Conservation (phyloP, 23 tunicate genomes). For the Styela clava region DNA sequence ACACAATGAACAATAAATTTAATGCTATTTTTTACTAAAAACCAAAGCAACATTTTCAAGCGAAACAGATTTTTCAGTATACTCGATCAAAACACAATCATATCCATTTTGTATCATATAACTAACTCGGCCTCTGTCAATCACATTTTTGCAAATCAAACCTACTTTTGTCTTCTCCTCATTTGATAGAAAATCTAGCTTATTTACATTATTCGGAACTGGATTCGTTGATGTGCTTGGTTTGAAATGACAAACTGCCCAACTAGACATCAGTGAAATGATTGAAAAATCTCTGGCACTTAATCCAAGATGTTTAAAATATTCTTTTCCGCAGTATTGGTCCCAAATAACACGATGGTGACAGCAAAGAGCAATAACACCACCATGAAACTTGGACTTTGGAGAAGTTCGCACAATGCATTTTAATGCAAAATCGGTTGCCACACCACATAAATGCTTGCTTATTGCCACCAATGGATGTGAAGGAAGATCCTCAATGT, state of each 20-base stretch:
- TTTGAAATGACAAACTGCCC: conserved; percentile 26
- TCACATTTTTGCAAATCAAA: neutral
- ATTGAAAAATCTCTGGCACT: conserved; percentile 25
- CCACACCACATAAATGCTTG: conserved; percentile 22
- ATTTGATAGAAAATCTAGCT: neutral
- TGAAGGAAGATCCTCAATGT: neutral
- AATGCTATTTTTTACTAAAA: neutral
- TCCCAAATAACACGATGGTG: conserved; percentile 16
- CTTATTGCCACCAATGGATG: conserved; percentile 14
- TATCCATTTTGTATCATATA: neutral
- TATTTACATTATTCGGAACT: neutral
- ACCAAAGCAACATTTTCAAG: conserved; percentile 15
- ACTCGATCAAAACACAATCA: conserved; percentile 1
- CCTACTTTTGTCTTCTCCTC: conserved; percentile 12
- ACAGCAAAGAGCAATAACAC: conserved; percentile 21
- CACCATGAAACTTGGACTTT: neutral
- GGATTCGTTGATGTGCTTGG: neutral
- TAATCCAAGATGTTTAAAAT: neutral
- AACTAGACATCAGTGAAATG: conserved; percentile 12
- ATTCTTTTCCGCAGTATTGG: conserved; percentile 14
- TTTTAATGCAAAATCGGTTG: conserved; percentile 19
- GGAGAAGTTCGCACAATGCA: neutral
- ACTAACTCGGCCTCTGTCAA: conserved; percentile 8
- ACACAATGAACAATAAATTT: no score
- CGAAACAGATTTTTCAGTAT: conserved; percentile 12